Conservation (phyloP, 2,888 invertebrate genomes). For the Dorcus parallelipipedus region DNA sequence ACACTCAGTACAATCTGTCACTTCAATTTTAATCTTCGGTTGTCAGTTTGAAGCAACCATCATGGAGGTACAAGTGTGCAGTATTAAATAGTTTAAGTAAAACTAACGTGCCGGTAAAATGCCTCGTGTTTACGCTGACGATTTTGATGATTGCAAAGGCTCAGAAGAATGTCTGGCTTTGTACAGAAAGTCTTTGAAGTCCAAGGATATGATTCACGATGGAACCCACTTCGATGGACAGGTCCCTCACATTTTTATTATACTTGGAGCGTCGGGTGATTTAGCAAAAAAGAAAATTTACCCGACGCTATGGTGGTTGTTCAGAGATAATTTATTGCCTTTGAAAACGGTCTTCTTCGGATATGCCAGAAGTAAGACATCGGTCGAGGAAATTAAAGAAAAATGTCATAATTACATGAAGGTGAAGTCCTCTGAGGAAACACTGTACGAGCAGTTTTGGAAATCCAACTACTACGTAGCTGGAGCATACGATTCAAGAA, state of each 20-base stretch:
- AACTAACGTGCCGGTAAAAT: neutral
- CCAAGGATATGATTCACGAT: constrained; percentile 60
- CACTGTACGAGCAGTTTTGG: constrained; percentile 82
- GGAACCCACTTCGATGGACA: constrained; percentile 66
- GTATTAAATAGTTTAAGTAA: neutral
- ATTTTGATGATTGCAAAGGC: constrained; percentile 4
- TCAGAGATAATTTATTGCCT: constrained; percentile 87
- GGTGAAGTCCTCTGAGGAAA: constrained; percentile 67
- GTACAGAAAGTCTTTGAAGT: constrained; percentile 63
- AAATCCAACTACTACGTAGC: constrained; percentile 76
- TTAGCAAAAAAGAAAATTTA: constrained; percentile 98
- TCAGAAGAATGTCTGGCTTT: constrained; percentile 59
- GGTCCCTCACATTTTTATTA: constrained; percentile 72
- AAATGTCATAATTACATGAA: constrained; percentile 82
- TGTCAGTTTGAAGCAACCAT: no score
- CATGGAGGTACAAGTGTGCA: neutral
- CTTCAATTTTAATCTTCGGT: no score
- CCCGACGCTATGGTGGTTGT: constrained; percentile 97
- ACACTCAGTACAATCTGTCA: no score
- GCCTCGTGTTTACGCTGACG: neutral
- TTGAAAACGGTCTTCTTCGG: constrained; percentile 85
- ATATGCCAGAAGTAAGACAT: constrained; percentile 86
- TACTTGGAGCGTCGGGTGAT: constrained; percentile 87
- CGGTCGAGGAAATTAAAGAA: constrained; percentile 68
- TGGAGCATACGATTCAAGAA: constrained; percentile 79